Base-by-base conservation (phyloP, 2,113 vertebrate species). In the Ammospiza caudacuta region DNA sequence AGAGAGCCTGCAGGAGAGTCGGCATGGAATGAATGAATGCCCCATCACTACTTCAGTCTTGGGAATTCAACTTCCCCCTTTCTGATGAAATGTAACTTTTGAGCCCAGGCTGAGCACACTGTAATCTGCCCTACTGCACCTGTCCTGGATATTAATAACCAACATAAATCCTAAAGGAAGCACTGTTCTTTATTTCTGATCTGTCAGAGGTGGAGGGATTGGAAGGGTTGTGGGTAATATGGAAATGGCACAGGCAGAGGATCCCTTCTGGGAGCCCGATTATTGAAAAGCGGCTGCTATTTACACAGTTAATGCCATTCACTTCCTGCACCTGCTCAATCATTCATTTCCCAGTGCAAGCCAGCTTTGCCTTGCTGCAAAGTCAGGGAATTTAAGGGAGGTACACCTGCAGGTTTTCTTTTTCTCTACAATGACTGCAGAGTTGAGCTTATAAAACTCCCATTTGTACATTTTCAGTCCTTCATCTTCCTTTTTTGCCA, bases 281-380 rank as follows among this genome's bases (percentile, higher is more conserved):
- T 94, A 96, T 96, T 96, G 92, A 92, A 94, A 93, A 96, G 89
- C 18, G 20, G 79, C 83, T 96, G 96, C 94, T 96, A 97, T 96
- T 96, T 96, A 90, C 93, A 92, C 72, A 93, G 94, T 62, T 94
- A 95, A 97, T 90, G 83, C 73, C 73, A 95, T 72, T 95, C 88
- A 92, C 70, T 94, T 89, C 76, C 94, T 81, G 61, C 94, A 93
- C 75, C 95, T 95, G 92, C 88, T 96, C 92, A 94, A 18, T 75
- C 85, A 96, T 95, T 89, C 86, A 83, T 95, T 83, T 93, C 88
- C 81, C 81, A 92, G 37, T 8, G 49, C 80, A 95, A 95, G 37
- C 9, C 58, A 89, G 83, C 90, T 90, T 86, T 88, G 83, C 69
- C 83, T 63, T 75, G 59, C 90, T 92, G 92, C 80, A 94, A 63